Evolutionary conservation across 2,797 vertebrate species (phyloP), one percentile per base, ranked within the genome.

Genomic region (Nannoperca obscura): DNA sequence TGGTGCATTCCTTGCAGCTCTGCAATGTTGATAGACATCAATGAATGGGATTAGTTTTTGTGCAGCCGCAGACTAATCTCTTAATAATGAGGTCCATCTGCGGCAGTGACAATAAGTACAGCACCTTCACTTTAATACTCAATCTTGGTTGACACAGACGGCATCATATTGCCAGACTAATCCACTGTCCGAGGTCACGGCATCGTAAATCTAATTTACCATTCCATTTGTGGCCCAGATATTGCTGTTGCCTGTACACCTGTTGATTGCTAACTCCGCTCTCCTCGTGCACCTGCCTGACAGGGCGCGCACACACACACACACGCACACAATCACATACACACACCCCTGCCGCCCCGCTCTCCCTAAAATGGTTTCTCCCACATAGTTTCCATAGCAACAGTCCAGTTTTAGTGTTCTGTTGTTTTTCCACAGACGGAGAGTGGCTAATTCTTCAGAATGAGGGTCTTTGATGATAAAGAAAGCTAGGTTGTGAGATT

Each of bases 331-430:
- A 53, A 49, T 71, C 69, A 58, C 27, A 49, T 36, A 64, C 69
- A 57, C 50, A 77, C 66, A 32, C 61, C 12, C 66, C 36, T 66
- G 36, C 74, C 3, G 44, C 80, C 83, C 83, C 42, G 17, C 76
- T 84, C 88, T 86, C 78, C 78, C 76, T 76, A 75, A 91, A 92
- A 91, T 91, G 88, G 92, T 91, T 89, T 91, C 87, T 92, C 86
- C 91, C 80, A 59, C 89, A 84, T 89, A 88, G 94, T 95, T 94
- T 93, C 94, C 93, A 94, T 95, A 91, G 93, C 91, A 95, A 95
- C 93, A 83, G 84, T 89, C 89, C 89, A 88, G 87, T 93, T 92
- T 92, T 92, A 91, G 90, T 93, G 90, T 90, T 87, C 89, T 91
- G 89, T 92, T 92, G 89, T 93, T 91, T 91, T 89, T 86, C 84